phyloP scores from a whole-genome alignment of 2,113 vertebrate genomes.

The Glaucidium brasilianum region DNA sequence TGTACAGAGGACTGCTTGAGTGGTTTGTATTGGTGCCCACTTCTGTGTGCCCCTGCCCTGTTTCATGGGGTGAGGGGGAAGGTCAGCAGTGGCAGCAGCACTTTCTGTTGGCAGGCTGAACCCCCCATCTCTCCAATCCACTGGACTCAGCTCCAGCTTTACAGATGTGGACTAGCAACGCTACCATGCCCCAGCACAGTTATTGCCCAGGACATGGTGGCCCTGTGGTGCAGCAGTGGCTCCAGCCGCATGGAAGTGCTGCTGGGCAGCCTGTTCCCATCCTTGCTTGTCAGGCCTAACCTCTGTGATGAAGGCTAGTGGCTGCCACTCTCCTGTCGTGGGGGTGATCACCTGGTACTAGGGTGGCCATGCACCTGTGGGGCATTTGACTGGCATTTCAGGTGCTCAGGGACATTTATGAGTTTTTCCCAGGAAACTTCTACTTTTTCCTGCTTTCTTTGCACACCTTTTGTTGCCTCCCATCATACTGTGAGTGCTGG shows the following conservation, averaged over 20 bases:
- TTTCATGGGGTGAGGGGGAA: neutral
- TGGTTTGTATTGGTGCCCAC: neutral
- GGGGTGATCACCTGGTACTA: neutral
- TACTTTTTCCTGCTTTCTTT: neutral
- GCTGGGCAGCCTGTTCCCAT: neutral
- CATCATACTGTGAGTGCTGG: accelerated
- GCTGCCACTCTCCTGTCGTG: neutral
- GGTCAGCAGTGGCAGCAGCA: neutral
- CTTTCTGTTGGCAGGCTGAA: neutral
- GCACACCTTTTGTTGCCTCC: neutral
- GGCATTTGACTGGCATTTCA: neutral
- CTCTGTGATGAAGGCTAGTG: neutral
- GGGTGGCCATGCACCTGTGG: neutral
- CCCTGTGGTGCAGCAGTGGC: neutral
- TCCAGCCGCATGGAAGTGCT: neutral
- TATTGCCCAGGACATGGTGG: neutral
- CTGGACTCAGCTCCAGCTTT: neutral
- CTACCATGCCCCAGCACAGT: neutral
- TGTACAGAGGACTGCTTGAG: neutral
- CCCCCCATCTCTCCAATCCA: neutral
- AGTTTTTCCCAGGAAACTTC: neutral
- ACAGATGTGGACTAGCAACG: accelerated
- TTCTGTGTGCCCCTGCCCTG: accelerated
- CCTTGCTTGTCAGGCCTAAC: neutral
- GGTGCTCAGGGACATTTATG: neutral